Evolutionary conservation across 30 jellyfish, hydroid and myxozoan species (phyloP).

Genomic region (Catostylus mosaicus): DNA sequence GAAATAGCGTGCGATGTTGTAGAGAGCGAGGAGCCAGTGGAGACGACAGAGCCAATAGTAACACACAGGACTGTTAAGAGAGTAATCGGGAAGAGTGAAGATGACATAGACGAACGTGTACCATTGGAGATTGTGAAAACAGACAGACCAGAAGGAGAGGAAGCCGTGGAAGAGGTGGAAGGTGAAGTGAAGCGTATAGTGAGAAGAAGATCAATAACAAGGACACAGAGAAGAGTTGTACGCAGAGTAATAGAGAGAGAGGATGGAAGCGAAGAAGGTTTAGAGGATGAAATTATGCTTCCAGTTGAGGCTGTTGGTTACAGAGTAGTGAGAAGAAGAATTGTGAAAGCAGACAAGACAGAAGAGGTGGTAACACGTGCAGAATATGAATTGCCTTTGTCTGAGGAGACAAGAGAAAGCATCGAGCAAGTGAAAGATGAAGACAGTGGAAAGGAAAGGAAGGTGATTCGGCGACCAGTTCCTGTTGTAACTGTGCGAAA

Average conservation of each 20-base stretch:
- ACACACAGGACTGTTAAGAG: conserved; percentile 65
- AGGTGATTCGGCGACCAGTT: conserved; percentile 70
- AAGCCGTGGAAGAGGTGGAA: conserved; percentile 55
- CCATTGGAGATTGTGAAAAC: conserved; percentile 73
- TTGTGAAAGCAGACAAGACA: conserved; percentile 50
- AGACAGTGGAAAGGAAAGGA: conserved; percentile 50
- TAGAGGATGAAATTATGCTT: conserved; percentile 55
- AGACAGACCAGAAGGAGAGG: conserved; percentile 73
- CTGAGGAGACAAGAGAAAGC: conserved; percentile 17
- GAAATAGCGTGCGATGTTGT: conserved; percentile 55
- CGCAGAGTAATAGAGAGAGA: conserved; percentile 61
- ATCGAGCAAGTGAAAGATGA: conserved; percentile 23
- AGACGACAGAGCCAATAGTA: conserved; percentile 54
- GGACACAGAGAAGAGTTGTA: conserved; percentile 71
- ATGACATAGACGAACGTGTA: conserved; percentile 39
- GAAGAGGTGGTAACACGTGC: conserved; percentile 13
- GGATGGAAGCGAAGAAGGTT: conserved; percentile 31
- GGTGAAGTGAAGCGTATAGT: conserved; percentile 77
- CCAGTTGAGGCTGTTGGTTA: conserved; percentile 52
- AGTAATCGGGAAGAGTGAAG: conserved; percentile 47
- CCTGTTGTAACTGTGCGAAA: conserved; percentile 88
- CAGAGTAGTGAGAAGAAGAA: conserved; percentile 49
- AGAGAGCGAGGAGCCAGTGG: conserved; percentile 48
- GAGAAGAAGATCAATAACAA: conserved; percentile 68
- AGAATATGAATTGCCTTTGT: conserved; percentile 5